Evolutionary conservation across 2,113 vertebrate genomes (phyloP), one percentile per base, ranked within the genome.

Genomic region (Chauna torquata): DNA sequence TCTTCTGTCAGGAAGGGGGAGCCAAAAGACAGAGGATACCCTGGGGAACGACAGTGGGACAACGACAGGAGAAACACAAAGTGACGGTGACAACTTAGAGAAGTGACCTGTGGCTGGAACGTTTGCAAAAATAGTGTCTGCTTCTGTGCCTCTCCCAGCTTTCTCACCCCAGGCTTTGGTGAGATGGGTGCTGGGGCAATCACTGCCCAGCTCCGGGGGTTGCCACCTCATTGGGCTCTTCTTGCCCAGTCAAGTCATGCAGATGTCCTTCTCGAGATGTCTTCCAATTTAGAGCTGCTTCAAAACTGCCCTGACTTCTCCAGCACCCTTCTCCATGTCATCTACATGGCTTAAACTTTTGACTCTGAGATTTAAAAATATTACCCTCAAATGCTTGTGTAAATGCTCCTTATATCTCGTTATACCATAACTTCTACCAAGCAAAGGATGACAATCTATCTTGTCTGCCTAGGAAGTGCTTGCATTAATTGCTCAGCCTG

Each of bases 1-100:
- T 20, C 5, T 5, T 52, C 70, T 72, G 16, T n/a, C n/a, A 6
- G 76, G 15, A 62, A 3, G 0, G 1, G 54, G 15, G 5, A 12
- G 24, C 15, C 55, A 71, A 24, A 54, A 74, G 62, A 58, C 32
- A 47, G 65, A n/a, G 1, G 9, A 4, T 12, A 27, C 25, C 38
- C 3, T 3, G 1, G 77, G 38, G 59, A 40, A 24, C 6, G 61
- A 16, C 74, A 52, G 9, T 1, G 36, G n/a, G 70, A 52, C 45
- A 38, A 3, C 3, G 49, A 8, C 36, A 27, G 16, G 30, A 57
- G 30, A 52, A 66, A 30, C 12, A 9, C 1, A 8, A 54, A 38
- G 38, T 15, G 54, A 12, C 6, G 5, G 54, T 8, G 38, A 16
- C 59, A 30, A 38, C 28, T 38, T 70, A 42, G 64, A 64, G 54